Base-by-base conservation (phyloP, 2,797 vertebrate species). In the Trematomus bernacchii region DNA sequence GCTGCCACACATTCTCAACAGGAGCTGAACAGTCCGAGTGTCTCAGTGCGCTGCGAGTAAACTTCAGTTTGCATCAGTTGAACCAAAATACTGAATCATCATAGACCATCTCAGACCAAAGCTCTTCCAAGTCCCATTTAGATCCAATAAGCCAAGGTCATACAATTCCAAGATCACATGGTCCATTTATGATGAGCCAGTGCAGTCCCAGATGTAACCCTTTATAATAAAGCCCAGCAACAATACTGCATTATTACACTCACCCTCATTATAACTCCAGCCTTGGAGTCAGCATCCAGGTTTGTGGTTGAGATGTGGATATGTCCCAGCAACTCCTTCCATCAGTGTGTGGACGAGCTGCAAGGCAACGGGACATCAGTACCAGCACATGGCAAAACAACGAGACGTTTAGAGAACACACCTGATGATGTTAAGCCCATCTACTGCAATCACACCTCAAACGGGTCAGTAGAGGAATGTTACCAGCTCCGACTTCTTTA, bases 11-110 rank as follows among this genome's bases (percentile, higher is more conserved):
- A 33, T 6, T n/a, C 6, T 46, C 11, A 57, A 15, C 8, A 73
- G 0, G 23, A 47, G 11, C 13, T 6, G 1, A 37, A 12, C 2
- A 3, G 74, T 82, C 73, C 3, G 79, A 88, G 59, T 43, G 90
- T 91, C 93, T 96, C 95, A 96, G 95, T 94, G 94, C 95, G 94
- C 95, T 94, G 94, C 94, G 94, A 94, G 94, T 85, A 87, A 43
- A 85, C 94, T 77, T 96, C 94, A 96, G 67, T 78, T 47, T 2
- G 23, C 1, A 87, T 96, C 95, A 95, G 95, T 79, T 0, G 89
- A 94, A 95, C 94, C 91, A 63, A 91, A 90, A 50, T 78, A 83
- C 5, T 85, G 82, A 69, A 89, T 95, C 94, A 95, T 95, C 94
- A 95, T 91, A 0, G 91, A 95, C 86, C 66, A 72, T 73, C 75